phyloP scores from a whole-genome alignment of 2,113 vertebrate genomes.

The Acrocephalus kingi region DNA sequence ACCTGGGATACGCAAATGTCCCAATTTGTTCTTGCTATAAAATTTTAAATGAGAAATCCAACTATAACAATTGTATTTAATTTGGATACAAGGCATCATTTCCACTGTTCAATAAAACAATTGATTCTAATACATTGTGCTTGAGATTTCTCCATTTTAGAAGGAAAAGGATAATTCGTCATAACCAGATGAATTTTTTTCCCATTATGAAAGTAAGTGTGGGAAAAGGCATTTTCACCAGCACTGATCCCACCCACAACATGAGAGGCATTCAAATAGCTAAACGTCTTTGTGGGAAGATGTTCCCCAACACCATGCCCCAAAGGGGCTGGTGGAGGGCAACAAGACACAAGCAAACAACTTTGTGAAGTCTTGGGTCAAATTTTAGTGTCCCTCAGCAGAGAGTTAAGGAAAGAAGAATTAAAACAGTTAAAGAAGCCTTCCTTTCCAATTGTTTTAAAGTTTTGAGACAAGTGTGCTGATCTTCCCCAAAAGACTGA shows the following conservation, averaged over 20 bases:
- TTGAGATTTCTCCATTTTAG: neutral
- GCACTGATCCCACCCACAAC: neutral
- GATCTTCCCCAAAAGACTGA: neutral
- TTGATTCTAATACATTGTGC: neutral
- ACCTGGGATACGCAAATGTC: accelerated
- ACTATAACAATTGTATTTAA: neutral
- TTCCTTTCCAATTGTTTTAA: neutral
- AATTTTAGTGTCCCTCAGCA: neutral
- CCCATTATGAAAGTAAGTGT: neutral
- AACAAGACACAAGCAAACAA: neutral
- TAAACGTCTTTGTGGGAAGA: neutral
- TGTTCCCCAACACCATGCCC: accelerated
- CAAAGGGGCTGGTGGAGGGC: neutral
- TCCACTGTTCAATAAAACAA: neutral
- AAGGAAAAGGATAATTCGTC: neutral
- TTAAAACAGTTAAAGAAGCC: neutral
- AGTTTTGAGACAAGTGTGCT: accelerated
- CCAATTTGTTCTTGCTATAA: neutral
- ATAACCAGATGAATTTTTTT: neutral
- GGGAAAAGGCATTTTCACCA: neutral
- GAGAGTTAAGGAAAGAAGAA: neutral
- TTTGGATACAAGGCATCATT: neutral
- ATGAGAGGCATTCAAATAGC: neutral
- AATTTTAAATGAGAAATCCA: neutral
- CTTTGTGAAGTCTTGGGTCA: neutral